phyloP scores from a whole-genome alignment of 2,888 invertebrate species.

The Eilema griseolum region DNA sequence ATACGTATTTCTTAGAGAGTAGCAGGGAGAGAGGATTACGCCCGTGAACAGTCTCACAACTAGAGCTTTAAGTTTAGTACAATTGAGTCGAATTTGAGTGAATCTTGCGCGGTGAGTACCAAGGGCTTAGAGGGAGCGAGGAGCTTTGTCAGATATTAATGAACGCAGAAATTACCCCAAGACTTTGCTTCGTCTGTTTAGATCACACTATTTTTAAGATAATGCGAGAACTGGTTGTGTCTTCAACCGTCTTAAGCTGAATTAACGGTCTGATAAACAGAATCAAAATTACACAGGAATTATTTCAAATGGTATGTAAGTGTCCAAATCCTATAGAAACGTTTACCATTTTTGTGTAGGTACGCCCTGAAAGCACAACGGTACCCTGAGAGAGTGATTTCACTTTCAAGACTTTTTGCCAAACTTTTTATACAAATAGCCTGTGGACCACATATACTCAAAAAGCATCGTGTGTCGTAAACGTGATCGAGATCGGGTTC shows the following conservation, averaged over 20 bases:
- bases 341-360: background rate
- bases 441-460: too few relatives aligned
- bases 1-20: conserved; percentile 56
- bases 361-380: background rate
- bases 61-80: conserved; percentile 50
- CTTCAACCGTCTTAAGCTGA: conserved; percentile 21
- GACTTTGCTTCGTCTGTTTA: conserved; percentile 64
- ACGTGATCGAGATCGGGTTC: too few relatives aligned
- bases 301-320: background rate
- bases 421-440: too few relatives aligned
- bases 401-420: too few relatives aligned
- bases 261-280: background rate
- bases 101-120: conserved; percentile 41
- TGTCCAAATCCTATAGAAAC: background rate
- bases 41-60: conserved; percentile 34
- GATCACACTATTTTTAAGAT: conserved; percentile 62
- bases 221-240: conserved; percentile 39
- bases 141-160: conserved; percentile 76
- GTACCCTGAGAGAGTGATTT: background rate
- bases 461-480: too few relatives aligned
- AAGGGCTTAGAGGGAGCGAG: conserved; percentile 61
- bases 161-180: conserved; percentile 68
- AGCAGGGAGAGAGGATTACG: conserved; percentile 50
- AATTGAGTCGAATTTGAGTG: conserved; percentile 60
- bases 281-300: background rate